Evolutionary conservation across 2,113 vertebrate genomes (phyloP).

Genomic region (Podilymbus podiceps): DNA sequence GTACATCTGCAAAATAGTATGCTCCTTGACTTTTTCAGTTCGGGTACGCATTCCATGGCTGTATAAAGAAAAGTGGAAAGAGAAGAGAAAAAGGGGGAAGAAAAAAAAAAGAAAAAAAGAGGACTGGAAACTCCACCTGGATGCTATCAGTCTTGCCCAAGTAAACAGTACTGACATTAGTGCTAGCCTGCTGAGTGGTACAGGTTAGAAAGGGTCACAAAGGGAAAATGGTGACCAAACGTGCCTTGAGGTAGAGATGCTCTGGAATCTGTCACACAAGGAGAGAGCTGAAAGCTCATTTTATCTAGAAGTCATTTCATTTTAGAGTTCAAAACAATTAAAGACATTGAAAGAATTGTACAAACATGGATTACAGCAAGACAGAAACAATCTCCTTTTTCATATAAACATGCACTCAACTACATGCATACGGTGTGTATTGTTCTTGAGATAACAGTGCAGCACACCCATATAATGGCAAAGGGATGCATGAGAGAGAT

Average conservation of each 20-base stretch:
- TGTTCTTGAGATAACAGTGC: not conserved
- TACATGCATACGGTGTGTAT: not conserved
- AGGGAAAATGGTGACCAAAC: conserved; percentile 90
- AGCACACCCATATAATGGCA: not conserved
- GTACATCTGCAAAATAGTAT: not conserved
- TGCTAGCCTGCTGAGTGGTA: conserved; percentile 89
- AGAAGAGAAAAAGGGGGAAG: not conserved
- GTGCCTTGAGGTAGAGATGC: conserved; percentile 85
- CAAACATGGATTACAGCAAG: conserved; percentile 53
- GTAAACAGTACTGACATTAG: conserved; percentile 98
- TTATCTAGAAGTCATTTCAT: conserved; percentile 58
- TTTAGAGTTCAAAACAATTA: conserved; percentile 71
- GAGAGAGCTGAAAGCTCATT: conserved; percentile 81
- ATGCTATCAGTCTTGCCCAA: conserved; percentile 94
- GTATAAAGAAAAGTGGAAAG: not conserved
- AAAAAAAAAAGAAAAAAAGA: not conserved
- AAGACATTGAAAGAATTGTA: conserved; percentile 65
- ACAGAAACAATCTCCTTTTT: conserved; percentile 56
- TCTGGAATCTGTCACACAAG: conserved; percentile 94
- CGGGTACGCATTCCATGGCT: conserved; percentile 33
- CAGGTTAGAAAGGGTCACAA: conserved; percentile 92
- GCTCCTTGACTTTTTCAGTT: not conserved
- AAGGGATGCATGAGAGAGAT: not conserved
- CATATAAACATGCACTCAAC: conserved; percentile 32
- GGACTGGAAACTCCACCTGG: conserved; percentile 89